phyloP scores from a whole-genome alignment of 2,113 vertebrate species.

The Lates calcarifer region DNA sequence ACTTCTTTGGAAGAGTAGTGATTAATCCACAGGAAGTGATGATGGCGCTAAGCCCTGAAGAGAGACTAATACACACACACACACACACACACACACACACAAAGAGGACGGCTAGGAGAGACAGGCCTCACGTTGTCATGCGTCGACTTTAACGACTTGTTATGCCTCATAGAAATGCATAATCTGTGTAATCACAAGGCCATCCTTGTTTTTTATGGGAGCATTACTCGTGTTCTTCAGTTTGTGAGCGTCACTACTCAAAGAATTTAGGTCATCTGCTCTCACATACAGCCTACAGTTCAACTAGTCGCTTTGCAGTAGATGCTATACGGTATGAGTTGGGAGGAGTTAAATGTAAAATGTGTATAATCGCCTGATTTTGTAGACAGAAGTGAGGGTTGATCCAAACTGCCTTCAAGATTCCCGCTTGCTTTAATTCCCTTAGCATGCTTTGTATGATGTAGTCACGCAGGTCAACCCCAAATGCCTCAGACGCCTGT shows the following conservation, averaged over 20 bases:
- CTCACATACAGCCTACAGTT: constrained; percentile 19
- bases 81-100: constrained; percentile 31
- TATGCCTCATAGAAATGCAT: constrained; percentile 41
- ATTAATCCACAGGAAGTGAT: constrained; percentile 90
- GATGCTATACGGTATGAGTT: neutral
- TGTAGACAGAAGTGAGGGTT: neutral
- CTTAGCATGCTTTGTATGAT: constrained; percentile 6
- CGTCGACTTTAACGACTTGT: constrained; percentile 42
- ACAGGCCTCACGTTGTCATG: constrained; percentile 43
- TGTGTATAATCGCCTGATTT: constrained; percentile 8
- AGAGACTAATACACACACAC: constrained; percentile 54
- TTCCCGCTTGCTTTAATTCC: constrained; percentile 8
- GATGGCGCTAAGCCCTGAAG: constrained; percentile 77
- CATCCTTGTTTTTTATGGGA: constrained; percentile 28
- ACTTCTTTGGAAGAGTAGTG: constrained; percentile 86
- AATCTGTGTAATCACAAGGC: constrained; percentile 29
- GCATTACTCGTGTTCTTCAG: constrained; percentile 13
- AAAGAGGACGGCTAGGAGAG: constrained; percentile 43
- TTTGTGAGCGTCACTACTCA: constrained; percentile 18
- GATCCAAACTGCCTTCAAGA: constrained; percentile 19
- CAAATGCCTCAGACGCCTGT: constrained; percentile 8
- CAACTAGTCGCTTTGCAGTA: constrained; percentile 27
- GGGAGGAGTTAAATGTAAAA: constrained; percentile 16
- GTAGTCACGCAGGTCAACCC: neutral
- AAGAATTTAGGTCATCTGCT: constrained; percentile 53